These are phyloP conservation scores for Hoplodrina ambigua DNA, from an alignment of 2,888 invertebrate species.

Conservation along the genomic window DNA sequence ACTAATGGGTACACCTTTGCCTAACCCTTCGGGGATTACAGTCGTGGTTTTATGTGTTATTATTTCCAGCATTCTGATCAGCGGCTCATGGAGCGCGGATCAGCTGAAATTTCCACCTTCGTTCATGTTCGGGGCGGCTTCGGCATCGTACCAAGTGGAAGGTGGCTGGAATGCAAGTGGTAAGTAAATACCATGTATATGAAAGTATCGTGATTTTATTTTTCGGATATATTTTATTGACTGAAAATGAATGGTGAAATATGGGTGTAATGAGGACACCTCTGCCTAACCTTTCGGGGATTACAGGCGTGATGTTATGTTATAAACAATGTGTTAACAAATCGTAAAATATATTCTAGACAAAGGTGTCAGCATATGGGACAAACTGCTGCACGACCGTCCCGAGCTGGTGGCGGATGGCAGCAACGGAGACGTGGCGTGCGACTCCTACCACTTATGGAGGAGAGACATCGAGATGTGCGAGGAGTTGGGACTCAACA, in stretches of 20 bases:
- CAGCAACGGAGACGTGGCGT: slow-evolving; percentile 91
- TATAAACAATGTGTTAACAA: not conserved
- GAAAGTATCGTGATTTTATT: too few species aligned
- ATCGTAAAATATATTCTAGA: slow-evolving; percentile 57
- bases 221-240: too few species aligned
- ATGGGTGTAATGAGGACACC: too few species aligned
- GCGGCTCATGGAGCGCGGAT: slow-evolving; percentile 25
- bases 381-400: slow-evolving; percentile 35
- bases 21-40: too few species aligned
- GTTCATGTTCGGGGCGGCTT: slow-evolving; percentile 55
- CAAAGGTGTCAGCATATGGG: slow-evolving; percentile 50
- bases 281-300: too few species aligned
- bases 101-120: slow-evolving; percentile 52
- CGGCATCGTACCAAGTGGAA: slow-evolving; percentile 55
- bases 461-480: slow-evolving; percentile 89
- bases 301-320: too few species aligned
- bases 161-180: slow-evolving; percentile 61
- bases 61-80: slow-evolving; percentile 52
- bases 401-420: slow-evolving; percentile 63
- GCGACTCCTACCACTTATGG: slow-evolving; percentile 92
- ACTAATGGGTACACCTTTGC: too few species aligned
- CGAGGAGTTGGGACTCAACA: slow-evolving; percentile 88
- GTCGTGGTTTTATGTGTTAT: too few species aligned
- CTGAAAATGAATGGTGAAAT: too few species aligned
- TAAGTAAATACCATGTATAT: slow-evolving; percentile 31